A percentile compares a stretch with the other conserved stretches of the same genome.
phyloP scores from a whole-genome alignment of 2,113 vertebrate genomes.

The Callithrix jacchus region DNA sequence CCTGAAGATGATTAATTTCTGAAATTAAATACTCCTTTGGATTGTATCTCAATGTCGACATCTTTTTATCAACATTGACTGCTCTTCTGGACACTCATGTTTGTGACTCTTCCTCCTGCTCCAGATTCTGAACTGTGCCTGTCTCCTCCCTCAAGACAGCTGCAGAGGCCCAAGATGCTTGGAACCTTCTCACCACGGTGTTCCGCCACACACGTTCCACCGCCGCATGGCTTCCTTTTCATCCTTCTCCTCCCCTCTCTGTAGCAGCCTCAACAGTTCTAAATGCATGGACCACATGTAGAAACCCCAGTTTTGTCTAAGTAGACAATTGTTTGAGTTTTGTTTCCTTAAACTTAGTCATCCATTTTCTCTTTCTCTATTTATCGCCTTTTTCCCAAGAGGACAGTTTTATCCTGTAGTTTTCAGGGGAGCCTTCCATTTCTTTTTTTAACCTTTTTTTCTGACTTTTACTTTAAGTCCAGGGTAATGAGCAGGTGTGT shows the following conservation, averaged over 20 bases:
- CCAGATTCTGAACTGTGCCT: neutral
- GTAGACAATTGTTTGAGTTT: neutral
- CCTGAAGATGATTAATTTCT: neutral
- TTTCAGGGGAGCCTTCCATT: neutral
- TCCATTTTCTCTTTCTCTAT: neutral
- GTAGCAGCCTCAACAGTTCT: neutral
- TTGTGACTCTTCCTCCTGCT: neutral
- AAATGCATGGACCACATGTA: neutral
- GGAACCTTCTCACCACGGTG: fast-evolving
- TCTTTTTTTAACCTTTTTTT: too few relatives aligned
- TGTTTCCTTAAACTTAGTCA: neutral
- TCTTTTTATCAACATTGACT: neutral
- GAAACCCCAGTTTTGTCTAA: neutral
- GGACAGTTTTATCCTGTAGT: neutral
- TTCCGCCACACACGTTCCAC: neutral
- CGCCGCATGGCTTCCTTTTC: neutral
- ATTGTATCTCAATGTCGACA: neutral
- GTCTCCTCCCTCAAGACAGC: neutral
- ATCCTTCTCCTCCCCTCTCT: neutral
- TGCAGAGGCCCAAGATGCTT: neutral
- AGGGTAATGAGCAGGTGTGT: too few relatives aligned
- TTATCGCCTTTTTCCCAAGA: neutral
- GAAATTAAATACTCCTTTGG: neutral
- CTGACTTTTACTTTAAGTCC: too few relatives aligned
- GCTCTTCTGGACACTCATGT: neutral